Base-by-base conservation (phyloP, 2,113 vertebrate species). In the Ictalurus punctatus region DNA sequence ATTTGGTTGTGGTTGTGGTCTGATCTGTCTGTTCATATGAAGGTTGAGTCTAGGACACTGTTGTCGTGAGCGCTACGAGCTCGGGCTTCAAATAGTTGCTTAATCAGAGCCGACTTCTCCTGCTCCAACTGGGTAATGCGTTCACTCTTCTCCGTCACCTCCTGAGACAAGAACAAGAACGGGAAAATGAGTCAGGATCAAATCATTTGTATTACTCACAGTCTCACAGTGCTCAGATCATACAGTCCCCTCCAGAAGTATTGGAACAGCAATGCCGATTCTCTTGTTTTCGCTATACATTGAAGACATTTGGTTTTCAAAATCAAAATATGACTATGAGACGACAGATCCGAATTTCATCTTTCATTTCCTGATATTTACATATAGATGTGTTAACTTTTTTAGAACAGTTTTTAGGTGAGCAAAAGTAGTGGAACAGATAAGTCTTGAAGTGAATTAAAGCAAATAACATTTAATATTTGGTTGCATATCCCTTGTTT, bases 71-170 rank as follows among this genome's bases (percentile, higher is more conserved):
- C 92, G 82, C 88, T 96, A 59, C 86, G 94, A 17, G 98, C 97
- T 0, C 96, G 96, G 9, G 97, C 98, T 92, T 99, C 97, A 0
- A 99, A 99, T 34, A 99, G 96, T 95, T 99, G 98, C 91, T 99
- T 98, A 93, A 99, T 99, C 79, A 99, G 94, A 0, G 98, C 96
- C 0, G 96, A 98, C 86, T 99, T 99, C 95, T 99, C 98, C 92
- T 97, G 98, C 93, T 99, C 97, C 95, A 99, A 89, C 95, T 98
- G 97, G 1, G 98, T 96, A 93, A 99, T 98, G 7, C 97, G 97
- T 58, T 98, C 96, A 0, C 98, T 99, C 94, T 97, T 98, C 54
- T 96, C 94, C 0, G 97, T 97, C 93, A 99, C 98, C 93, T 99
- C 98, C 98, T 99, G 92, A 80, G 52, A 71, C 0, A 87, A 40